Conservation (phyloP, 2,888 invertebrate genomes). For the Diabrotica balteata region DNA sequence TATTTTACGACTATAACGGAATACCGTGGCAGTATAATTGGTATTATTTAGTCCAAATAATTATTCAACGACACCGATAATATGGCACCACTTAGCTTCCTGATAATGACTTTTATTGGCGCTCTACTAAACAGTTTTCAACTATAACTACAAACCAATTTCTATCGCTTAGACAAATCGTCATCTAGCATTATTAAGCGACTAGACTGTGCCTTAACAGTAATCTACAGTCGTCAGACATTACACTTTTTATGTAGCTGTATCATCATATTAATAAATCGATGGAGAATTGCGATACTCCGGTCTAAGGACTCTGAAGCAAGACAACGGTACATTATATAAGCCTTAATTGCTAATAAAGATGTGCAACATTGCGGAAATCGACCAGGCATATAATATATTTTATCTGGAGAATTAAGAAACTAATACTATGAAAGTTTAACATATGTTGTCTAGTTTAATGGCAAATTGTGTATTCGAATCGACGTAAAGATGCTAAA, state of each 20-base stretch:
- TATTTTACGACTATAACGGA: too few species aligned
- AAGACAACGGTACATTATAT: slow-evolving; percentile 22
- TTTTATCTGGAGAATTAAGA: slow-evolving; percentile 19
- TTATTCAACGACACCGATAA: too few species aligned
- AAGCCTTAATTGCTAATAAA: slow-evolving; percentile 22
- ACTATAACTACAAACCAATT: too few species aligned
- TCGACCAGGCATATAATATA: slow-evolving; percentile 6
- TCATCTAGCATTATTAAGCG: not conserved
- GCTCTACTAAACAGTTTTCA: too few species aligned
- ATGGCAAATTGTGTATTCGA: not conserved
- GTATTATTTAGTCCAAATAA: too few species aligned
- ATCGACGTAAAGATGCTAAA: too few species aligned
- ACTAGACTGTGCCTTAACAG: not conserved
- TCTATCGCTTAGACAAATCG: not conserved
- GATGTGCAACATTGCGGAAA: slow-evolving; percentile 23
- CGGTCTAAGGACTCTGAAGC: slow-evolving; percentile 9
- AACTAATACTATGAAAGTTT: slow-evolving; percentile 14
- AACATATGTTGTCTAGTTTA: slow-evolving; percentile 10
- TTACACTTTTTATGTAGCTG: not conserved
- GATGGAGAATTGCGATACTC: not conserved
- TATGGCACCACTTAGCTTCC: too few species aligned
- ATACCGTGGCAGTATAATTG: too few species aligned
- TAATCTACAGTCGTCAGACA: not conserved
- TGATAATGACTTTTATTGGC: too few species aligned
- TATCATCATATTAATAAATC: slow-evolving; percentile 2